Conservation (phyloP, 2,113 vertebrate genomes). For the Anser brachyrhynchus region DNA sequence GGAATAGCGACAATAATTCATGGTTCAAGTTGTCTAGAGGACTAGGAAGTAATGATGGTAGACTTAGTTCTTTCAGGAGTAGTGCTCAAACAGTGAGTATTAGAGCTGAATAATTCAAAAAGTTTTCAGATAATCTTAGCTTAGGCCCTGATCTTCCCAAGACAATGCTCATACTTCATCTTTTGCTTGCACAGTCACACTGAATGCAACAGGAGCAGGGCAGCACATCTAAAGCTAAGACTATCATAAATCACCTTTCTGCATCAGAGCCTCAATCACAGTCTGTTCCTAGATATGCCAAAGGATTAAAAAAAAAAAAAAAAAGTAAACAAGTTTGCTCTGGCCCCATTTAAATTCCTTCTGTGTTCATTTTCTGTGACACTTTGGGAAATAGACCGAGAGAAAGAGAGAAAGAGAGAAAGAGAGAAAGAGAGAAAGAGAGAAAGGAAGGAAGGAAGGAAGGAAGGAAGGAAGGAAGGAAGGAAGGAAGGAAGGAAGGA, state of each 20-base stretch:
- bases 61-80: neutral
- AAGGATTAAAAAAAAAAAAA: neutral
- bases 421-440: neutral
- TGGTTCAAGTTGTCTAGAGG: neutral
- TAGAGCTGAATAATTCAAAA: constrained; percentile 29
- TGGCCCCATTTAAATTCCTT: neutral
- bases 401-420: neutral
- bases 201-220: neutral
- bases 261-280: neutral
- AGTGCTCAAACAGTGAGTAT: neutral
- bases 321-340: neutral
- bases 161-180: neutral
- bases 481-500: neutral
- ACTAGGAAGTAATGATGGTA: neutral
- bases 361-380: neutral
- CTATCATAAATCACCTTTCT: constrained; percentile 9
- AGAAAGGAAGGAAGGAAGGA: no score
- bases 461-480: neutral
- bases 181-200: neutral
- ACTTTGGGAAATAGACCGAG: neutral
- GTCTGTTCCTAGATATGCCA: neutral
- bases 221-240: neutral
- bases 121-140: constrained; percentile 10
- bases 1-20: neutral
- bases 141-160: neutral